Percentiles rank a stretch among this genome's conserved stretches.
These are phyloP conservation scores for Thymelicus sylvestris DNA, from an alignment of 2,888 invertebrate species.

Conservation along the genomic window DNA sequence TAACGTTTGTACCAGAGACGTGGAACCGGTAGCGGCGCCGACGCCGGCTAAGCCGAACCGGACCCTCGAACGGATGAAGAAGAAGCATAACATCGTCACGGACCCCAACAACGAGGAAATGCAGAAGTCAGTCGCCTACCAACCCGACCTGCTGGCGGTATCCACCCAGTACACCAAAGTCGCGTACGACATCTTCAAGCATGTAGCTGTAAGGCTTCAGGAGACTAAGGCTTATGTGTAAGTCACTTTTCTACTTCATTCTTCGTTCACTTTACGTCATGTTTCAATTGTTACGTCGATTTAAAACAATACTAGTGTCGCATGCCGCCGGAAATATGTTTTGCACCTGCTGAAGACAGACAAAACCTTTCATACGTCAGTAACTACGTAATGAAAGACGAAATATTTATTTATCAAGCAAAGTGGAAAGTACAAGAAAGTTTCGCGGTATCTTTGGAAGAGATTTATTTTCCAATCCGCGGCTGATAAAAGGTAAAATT, in stretches of 20 bases:
- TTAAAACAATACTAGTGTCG: not conserved
- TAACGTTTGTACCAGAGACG: slow-evolving; percentile 76
- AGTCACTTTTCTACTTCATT: slow-evolving; percentile 53
- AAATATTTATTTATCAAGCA: not conserved
- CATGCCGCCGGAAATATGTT: not conserved
- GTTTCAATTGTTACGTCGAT: too few relatives aligned
- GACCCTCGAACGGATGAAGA: slow-evolving; percentile 71
- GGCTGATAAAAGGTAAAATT: not conserved
- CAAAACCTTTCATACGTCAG: not conserved
- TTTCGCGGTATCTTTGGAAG: not conserved
- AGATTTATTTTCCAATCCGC: not conserved
- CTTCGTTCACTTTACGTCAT: too few relatives aligned
- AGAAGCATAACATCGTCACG: slow-evolving; percentile 73
- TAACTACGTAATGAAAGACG: not conserved
- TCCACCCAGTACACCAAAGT: slow-evolving; percentile 77
- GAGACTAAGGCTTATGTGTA: slow-evolving; percentile 80
- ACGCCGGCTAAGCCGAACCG: slow-evolving; percentile 51
- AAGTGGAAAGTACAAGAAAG: not conserved
- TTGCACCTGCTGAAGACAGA: not conserved
- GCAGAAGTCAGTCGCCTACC: slow-evolving; percentile 71
- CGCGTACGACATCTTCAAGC: slow-evolving; percentile 67
- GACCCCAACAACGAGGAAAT: slow-evolving; percentile 65
- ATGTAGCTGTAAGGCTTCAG: slow-evolving; percentile 62
- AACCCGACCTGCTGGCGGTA: slow-evolving; percentile 76
- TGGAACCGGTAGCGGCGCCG: slow-evolving; percentile 47